Conservation (phyloP, 2,797 vertebrate species). For the Eulemur mongoz region DNA sequence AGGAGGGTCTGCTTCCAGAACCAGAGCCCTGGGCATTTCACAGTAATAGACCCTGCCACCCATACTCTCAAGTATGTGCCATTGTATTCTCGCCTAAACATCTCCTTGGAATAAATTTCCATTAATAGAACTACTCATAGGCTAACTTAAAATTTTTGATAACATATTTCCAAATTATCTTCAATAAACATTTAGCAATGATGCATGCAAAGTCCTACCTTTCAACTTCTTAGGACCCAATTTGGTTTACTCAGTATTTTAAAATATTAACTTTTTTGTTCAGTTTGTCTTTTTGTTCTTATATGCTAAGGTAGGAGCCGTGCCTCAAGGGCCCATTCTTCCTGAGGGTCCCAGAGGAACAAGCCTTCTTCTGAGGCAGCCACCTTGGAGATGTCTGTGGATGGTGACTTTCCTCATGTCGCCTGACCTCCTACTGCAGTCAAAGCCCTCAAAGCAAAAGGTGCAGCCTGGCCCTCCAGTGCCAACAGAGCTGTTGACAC, state of each 20-base stretch:
- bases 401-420: background rate
- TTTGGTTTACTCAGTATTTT: background rate
- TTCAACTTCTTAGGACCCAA: background rate
- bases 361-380: rapidly evolving
- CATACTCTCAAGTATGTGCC: background rate
- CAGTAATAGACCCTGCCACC: rapidly evolving
- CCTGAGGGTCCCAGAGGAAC: rapidly evolving
- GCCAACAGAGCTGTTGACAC: background rate
- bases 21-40: background rate
- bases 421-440: background rate
- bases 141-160: background rate
- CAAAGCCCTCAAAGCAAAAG: rapidly evolving
- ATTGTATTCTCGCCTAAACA: too few species aligned
- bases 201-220: background rate
- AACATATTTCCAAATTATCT: background rate
- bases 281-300: background rate
- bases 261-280: background rate
- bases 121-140: background rate
- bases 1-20: background rate
- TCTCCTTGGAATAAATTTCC: background rate
- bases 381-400: background rate
- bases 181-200: background rate
- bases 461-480: rapidly evolving
- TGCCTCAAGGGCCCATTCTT: rapidly evolving
- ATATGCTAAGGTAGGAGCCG: background rate